phyloP scores from a whole-genome alignment of 2,113 vertebrate species.

The Oreochromis tanganicae region DNA sequence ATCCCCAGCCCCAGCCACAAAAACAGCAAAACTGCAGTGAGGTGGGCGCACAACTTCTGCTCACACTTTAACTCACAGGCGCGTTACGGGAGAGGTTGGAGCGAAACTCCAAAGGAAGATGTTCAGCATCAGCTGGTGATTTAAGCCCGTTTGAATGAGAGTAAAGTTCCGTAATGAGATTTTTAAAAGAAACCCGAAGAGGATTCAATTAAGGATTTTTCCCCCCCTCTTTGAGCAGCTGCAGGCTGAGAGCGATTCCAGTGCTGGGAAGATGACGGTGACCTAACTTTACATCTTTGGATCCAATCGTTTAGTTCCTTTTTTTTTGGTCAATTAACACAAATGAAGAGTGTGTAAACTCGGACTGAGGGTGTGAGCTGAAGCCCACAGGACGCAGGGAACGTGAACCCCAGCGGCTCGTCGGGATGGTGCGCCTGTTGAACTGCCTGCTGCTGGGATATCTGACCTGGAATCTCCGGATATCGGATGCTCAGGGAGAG shows the following conservation, averaged over 20 bases:
- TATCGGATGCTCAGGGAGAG: constrained; percentile 80
- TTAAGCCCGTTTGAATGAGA: not conserved
- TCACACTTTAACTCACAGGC: not conserved
- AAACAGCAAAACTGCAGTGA: constrained; percentile 27
- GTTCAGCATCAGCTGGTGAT: not conserved
- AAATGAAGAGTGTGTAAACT: not conserved
- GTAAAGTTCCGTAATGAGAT: not conserved
- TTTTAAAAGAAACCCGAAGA: not conserved
- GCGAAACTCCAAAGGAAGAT: too few species aligned
- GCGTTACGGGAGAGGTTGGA: not conserved
- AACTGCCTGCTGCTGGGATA: constrained; percentile 78
- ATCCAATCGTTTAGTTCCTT: not conserved
- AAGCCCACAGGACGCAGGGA: not conserved
- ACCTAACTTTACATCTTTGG: not conserved
- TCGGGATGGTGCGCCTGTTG: constrained; percentile 74
- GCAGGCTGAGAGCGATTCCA: not conserved
- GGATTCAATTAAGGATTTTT: not conserved
- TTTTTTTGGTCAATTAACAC: not conserved
- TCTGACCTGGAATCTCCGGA: constrained; percentile 76
- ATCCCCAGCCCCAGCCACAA: not conserved
- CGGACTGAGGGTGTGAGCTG: not conserved
- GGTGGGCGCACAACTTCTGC: constrained; percentile 8
- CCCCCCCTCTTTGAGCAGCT: not conserved
- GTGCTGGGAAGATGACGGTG: constrained; percentile 26
- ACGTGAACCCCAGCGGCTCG: not conserved